Percentiles rank a stretch among this genome's conserved stretches.
Evolutionary conservation across 2,797 vertebrate species (phyloP).

Genomic region (Pygocentrus nattereri): DNA sequence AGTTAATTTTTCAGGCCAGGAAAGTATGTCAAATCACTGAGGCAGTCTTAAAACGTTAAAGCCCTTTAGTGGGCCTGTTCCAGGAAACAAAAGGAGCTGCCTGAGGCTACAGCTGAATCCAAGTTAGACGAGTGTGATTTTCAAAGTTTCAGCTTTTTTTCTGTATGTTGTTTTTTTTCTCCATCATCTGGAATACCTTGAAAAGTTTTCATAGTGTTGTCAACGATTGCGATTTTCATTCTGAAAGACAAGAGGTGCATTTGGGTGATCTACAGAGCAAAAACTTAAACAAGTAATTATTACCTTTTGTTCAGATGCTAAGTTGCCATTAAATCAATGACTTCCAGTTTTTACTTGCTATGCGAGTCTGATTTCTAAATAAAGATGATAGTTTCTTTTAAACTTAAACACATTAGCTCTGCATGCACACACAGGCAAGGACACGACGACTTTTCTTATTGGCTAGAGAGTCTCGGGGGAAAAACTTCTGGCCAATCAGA

Average conservation of each 20-base stretch:
- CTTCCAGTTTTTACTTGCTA: background rate
- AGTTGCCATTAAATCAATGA: conserved; percentile 8
- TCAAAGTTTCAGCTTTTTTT: background rate
- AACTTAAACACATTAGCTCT: conserved; percentile 32
- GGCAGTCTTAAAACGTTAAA: background rate
- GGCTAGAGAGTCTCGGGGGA: conserved; percentile 40
- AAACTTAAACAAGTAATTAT: conserved; percentile 7
- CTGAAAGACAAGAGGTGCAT: conserved; percentile 96
- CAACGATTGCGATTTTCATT: conserved; percentile 94
- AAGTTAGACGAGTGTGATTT: background rate
- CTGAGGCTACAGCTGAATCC: conserved; percentile 8
- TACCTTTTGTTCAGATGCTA: conserved; percentile 19
- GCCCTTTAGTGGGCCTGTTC: background rate
- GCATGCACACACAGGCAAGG: conserved; percentile 50
- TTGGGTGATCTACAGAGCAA: conserved; percentile 78
- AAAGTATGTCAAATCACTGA: conserved; percentile 15
- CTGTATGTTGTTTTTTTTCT: conserved; percentile 58
- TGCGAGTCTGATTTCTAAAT: background rate
- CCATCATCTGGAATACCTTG: conserved; percentile 85
- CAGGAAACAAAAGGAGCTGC: background rate
- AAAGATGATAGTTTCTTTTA: conserved; percentile 3
- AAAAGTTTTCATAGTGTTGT: conserved; percentile 87
- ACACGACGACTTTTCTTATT: conserved; percentile 57
- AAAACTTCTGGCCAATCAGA: conserved; percentile 58
- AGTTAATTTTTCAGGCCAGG: background rate